phyloP scores from a whole-genome alignment of 2,888 invertebrate species.

The Pomacea canaliculata region DNA sequence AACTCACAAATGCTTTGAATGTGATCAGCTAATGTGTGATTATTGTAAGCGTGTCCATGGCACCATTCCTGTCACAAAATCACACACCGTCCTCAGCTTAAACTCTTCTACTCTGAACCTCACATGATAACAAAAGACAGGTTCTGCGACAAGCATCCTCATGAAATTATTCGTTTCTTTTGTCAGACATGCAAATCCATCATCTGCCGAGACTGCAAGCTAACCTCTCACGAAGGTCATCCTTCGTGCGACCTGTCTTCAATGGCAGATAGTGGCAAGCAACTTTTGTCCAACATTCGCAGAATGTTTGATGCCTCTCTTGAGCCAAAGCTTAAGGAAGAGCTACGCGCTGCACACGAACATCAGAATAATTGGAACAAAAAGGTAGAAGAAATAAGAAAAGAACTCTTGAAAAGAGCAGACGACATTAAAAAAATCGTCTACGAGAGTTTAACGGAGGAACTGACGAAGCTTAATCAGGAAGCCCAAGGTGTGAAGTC shows the following conservation, averaged over 20 bases:
- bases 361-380: not conserved
- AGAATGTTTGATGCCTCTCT: not conserved
- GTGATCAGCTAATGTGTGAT: not conserved
- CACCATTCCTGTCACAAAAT: not conserved
- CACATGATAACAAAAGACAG: not conserved
- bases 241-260: not conserved
- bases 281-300: not conserved
- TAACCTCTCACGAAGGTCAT: conserved; percentile 22
- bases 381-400: not conserved
- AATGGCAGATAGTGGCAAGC: not conserved
- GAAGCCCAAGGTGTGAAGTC: not conserved
- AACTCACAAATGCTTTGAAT: not conserved
- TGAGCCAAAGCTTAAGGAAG: not conserved
- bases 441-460: not conserved
- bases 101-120: not conserved
- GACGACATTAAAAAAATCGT: not conserved
- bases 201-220: conserved; percentile 24
- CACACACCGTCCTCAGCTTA: conserved; percentile 15
- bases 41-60: not conserved
- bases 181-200: conserved; percentile 7
- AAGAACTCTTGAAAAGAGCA: not conserved
- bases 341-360: not conserved
- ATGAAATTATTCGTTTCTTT: conserved; percentile 16
- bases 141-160: conserved; percentile 10
- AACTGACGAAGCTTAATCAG: not conserved